Conservation (phyloP, 2,888 invertebrate species). For the Corythucha ciliata region DNA sequence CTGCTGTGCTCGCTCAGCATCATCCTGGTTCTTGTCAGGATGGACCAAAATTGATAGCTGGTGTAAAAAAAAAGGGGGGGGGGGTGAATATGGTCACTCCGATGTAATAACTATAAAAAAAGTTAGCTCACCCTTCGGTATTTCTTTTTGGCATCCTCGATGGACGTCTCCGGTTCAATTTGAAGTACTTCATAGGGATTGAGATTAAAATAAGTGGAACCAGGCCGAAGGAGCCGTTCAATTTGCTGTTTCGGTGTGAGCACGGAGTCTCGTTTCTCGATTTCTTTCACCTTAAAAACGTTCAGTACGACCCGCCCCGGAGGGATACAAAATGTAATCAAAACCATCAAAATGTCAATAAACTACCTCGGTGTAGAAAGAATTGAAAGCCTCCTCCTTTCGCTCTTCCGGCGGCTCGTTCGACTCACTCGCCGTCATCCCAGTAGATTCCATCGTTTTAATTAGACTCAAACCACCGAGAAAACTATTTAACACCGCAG, state of each 20-base stretch:
- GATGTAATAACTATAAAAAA: not conserved
- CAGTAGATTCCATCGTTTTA: too few relatives aligned
- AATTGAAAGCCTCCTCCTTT: conserved; percentile 65
- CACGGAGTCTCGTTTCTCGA: conserved; percentile 94
- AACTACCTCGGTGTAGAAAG: conserved; percentile 78
- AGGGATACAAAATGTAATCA: too few relatives aligned
- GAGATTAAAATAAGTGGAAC: conserved; percentile 96
- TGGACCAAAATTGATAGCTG: conserved; percentile 92
- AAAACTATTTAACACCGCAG: too few relatives aligned
- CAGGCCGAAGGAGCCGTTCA: conserved; percentile 86
- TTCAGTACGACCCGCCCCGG: too few relatives aligned
- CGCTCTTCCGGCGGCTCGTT: too few relatives aligned
- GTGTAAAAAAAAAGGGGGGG: conserved; percentile 27
- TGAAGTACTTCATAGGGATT: conserved; percentile 92
- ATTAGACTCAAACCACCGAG: too few relatives aligned
- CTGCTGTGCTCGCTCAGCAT: conserved; percentile 85
- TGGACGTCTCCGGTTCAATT: conserved; percentile 76
- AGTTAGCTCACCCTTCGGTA: conserved; percentile 61
- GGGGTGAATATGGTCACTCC: not conserved
- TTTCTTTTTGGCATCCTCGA: conserved; percentile 93
- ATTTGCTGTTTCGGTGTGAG: conserved; percentile 96
- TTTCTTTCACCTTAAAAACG: conserved; percentile 82
- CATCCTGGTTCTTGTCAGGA: conserved; percentile 98
- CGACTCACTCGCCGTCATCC: too few relatives aligned
- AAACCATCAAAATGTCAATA: too few relatives aligned